Percentiles rank a stretch among this genome's conserved stretches.
These are phyloP conservation scores for Rhynchotus rufescens DNA, from an alignment of 2,797 vertebrate species.

Conservation along the genomic window DNA sequence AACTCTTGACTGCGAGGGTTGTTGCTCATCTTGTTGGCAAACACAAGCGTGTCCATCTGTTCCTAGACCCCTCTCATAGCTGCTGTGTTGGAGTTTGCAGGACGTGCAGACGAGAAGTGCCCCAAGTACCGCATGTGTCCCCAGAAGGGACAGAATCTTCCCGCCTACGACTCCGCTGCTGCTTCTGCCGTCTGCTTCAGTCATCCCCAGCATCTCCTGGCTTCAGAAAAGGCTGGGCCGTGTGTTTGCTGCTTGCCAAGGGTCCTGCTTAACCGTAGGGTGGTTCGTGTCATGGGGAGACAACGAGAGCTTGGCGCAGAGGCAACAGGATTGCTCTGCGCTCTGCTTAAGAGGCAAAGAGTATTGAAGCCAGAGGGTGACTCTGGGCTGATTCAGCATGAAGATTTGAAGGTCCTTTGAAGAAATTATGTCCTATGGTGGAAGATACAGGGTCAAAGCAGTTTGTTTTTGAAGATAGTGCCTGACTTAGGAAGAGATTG, in stretches of 20 bases:
- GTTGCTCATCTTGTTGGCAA: not conserved
- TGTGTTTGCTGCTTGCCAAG: not conserved
- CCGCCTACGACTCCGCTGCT: not conserved
- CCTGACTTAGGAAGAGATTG: slow-evolving; percentile 26
- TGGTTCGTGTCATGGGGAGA: not conserved
- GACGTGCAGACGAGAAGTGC: not conserved
- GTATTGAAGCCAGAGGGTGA: slow-evolving; percentile 13
- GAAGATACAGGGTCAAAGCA: slow-evolving; percentile 15
- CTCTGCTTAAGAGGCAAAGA: not conserved
- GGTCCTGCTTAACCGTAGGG: not conserved
- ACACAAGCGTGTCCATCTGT: not conserved
- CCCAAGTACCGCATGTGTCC: not conserved
- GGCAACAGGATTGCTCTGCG: rapidly evolving
- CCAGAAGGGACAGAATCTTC: not conserved
- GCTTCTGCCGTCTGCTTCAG: not conserved
- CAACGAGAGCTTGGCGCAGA: not conserved
- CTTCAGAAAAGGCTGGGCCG: not conserved
- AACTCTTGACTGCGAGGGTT: not conserved
- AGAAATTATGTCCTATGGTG: slow-evolving; percentile 13
- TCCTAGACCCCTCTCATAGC: not conserved
- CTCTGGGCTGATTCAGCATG: slow-evolving; percentile 7
- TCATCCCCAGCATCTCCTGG: not conserved
- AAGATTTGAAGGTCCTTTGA: slow-evolving; percentile 28
- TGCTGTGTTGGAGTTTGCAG: not conserved
- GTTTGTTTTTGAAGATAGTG: slow-evolving; percentile 13